Conservation (phyloP, 2,888 invertebrate genomes). For the Sclerodermus sp. region DNA sequence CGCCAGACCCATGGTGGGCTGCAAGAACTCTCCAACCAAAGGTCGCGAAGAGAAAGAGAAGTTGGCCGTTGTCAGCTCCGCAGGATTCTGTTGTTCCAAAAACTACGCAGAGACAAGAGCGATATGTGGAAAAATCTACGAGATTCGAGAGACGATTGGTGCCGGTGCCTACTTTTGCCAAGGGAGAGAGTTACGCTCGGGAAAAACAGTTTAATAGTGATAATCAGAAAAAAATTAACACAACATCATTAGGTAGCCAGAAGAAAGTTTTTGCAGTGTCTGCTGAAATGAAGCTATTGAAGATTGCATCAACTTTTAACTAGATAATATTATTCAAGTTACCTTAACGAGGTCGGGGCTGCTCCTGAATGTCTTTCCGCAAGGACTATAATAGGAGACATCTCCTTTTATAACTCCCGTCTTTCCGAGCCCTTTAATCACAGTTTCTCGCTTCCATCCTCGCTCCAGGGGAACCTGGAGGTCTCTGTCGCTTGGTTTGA, state of each 20-base stretch:
- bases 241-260: too few relatives aligned
- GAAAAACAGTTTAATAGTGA: background rate
- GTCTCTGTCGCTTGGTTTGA: conserved; percentile 52
- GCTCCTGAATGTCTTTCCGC: conserved; percentile 66
- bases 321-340: background rate
- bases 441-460: conserved; percentile 93
- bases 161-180: too few relatives aligned
- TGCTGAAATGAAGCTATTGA: too few relatives aligned
- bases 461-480: conserved; percentile 52
- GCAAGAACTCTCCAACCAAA: conserved; percentile 88
- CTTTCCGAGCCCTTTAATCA: conserved; percentile 83
- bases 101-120: conserved; percentile 40
- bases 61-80: conserved; percentile 78
- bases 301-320: too few relatives aligned
- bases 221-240: background rate
- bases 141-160: too few relatives aligned
- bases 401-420: conserved; percentile 90
- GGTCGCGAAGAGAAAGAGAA: conserved; percentile 91
- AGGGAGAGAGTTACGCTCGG: too few relatives aligned
- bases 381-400: conserved; percentile 80
- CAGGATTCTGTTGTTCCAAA: conserved; percentile 52
- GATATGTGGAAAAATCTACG: too few relatives aligned
- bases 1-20: conserved; percentile 65
- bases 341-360: conserved; percentile 65
- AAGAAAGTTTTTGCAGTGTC: too few relatives aligned